Evolutionary conservation across 2,797 vertebrate species (phyloP), one percentile per base, ranked within the genome.

Genomic region (Sebastolobus altivelis): DNA sequence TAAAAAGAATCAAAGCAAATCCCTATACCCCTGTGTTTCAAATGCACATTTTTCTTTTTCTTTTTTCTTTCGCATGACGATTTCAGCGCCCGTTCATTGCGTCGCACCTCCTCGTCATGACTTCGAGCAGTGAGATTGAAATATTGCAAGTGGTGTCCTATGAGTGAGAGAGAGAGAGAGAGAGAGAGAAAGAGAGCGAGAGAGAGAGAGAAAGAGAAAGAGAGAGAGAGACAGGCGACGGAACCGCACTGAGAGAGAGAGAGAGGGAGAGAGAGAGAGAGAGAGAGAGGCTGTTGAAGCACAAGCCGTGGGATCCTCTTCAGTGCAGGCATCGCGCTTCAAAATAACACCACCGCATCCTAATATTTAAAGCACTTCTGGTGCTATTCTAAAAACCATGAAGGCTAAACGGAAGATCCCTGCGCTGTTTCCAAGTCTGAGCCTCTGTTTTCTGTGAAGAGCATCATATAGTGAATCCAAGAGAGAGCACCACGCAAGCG

Each of bases 51-150:
- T 40, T 10, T 3, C 31, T 33, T 66, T 63, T 16, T 46, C 43
- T 46, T 63, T n/a, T 40, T 43, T 9, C 37, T 43, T 35, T 65
- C 79, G 63, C 84, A 52, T 63, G 85, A 61, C 67, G 72, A 33
- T 68, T 74, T 60, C 27, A 40, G 87, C 60, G 70, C 46, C 69
- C 52, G 65, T 33, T 84, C 79, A 38, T 54, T 68, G 90, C 87
- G 84, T 83, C 85, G 85, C 86, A 74, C 61, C 83, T 86, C 82
- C 67, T 93, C 85, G 82, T 88, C 93, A 92, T 92, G 92, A 92
- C 87, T 89, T 86, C 92, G 22, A 75, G 77, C 88, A 78, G 88
- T 49, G 83, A 85, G 84, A 81, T 71, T 87, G 89, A 89, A 87
- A 91, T 88, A 91, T 83, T 77, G 82, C 81, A 84, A 87, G 82